Percentiles rank a stretch among this genome's conserved stretches.
These are phyloP conservation scores for Alviniconcha marisindica DNA, from an alignment of 1,140 invertebrate genomes.

Conservation along the genomic window DNA sequence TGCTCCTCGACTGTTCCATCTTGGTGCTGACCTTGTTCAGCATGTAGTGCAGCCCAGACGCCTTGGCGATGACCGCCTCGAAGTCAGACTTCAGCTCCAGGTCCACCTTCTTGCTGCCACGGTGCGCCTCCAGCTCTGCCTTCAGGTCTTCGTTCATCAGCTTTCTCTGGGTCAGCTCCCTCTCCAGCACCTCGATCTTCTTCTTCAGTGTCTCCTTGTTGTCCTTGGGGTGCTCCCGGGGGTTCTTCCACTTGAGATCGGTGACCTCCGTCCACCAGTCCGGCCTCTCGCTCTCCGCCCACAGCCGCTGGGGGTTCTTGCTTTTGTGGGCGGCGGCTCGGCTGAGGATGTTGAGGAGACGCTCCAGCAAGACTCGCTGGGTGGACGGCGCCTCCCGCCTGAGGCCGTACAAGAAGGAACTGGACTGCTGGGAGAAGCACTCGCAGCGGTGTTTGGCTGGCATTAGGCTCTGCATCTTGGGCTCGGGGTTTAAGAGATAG, in stretches of 20 bases:
- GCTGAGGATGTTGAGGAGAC: conserved; percentile 29
- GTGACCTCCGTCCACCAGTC: conserved; percentile 24
- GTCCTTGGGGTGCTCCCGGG: conserved; percentile 35
- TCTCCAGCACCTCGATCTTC: conserved; percentile 24
- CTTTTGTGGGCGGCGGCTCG: background rate
- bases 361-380: conserved; percentile 13
- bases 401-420: conserved; percentile 30
- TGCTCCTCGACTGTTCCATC: background rate
- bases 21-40: conserved; percentile 8
- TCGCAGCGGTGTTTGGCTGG: conserved; percentile 15
- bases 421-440: background rate
- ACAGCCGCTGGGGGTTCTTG: conserved; percentile 31
- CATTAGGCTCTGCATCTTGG: background rate
- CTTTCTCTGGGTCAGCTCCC: background rate
- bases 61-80: conserved; percentile 30
- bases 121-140: background rate
- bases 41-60: conserved; percentile 27
- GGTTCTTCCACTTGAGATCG: conserved; percentile 20
- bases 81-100: conserved; percentile 38
- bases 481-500: too few relatives aligned
- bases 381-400: conserved; percentile 25
- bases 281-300: conserved; percentile 27
- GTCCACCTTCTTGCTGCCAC: conserved; percentile 24
- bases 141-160: conserved; percentile 19
- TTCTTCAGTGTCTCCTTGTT: conserved; percentile 16